These are phyloP conservation scores for Otus scops DNA, from an alignment of 2,797 vertebrate species.

Conservation along the genomic window DNA sequence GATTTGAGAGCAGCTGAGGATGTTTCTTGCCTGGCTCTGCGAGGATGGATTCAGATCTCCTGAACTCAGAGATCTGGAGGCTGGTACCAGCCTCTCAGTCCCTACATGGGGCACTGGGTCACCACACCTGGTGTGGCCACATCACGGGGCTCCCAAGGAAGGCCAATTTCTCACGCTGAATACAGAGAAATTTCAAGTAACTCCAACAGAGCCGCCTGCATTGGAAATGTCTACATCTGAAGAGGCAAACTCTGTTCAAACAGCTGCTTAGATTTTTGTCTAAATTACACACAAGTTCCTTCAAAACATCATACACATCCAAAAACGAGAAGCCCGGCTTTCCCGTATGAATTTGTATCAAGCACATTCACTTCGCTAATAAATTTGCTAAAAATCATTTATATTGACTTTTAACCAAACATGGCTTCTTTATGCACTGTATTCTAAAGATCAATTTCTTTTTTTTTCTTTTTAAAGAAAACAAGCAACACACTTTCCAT, in stretches of 20 bases:
- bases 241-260: neutral
- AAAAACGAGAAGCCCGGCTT: neutral
- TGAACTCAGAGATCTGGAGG: neutral
- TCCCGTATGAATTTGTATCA: neutral
- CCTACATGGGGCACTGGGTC: rapidly evolving
- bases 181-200: neutral
- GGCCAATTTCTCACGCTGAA: neutral
- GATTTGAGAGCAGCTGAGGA: neutral
- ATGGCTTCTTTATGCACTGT: neutral
- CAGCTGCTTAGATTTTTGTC: neutral
- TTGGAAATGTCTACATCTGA: neutral
- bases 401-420: neutral
- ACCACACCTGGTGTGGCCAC: neutral
- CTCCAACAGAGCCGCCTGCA: neutral
- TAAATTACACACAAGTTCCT: neutral
- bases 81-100: neutral
- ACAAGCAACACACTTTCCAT: neutral
- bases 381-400: neutral
- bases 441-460: neutral
- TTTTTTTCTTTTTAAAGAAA: neutral
- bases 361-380: neutral
- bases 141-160: rapidly evolving
- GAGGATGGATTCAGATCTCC: neutral
- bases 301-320: neutral
- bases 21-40: too few species aligned